Conservation (phyloP, 2,113 vertebrate genomes). For the Hippopotamus amphibius region DNA sequence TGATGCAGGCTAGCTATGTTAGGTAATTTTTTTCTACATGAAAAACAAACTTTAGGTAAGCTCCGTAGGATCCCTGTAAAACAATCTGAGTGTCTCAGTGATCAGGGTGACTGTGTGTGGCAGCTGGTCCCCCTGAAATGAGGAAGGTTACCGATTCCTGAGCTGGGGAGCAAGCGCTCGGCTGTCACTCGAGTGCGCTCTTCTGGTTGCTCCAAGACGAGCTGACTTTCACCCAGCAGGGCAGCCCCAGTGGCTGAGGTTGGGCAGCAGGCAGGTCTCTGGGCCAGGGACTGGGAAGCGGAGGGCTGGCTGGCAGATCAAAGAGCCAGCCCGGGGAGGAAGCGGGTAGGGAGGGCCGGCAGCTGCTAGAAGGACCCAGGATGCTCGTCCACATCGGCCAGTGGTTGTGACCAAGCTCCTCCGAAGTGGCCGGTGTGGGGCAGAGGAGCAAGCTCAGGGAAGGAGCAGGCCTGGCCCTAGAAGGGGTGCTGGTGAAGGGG, state of each 20-base stretch:
- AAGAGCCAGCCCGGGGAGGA: conserved; percentile 35
- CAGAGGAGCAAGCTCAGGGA: not conserved
- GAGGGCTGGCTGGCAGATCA: not conserved
- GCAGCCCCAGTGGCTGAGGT: not conserved
- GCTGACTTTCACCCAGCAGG: conserved; percentile 42
- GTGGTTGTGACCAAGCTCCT: conserved; percentile 13
- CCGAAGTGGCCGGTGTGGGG: not conserved
- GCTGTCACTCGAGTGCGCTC: conserved; percentile 35
- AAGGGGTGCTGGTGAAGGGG: not conserved
- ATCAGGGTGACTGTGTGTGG: not conserved
- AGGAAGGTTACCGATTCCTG: conserved; percentile 66
- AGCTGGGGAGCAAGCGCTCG: conserved; percentile 33
- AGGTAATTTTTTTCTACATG: conserved; percentile 78
- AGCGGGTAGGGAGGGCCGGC: not conserved
- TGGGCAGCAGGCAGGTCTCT: not conserved
- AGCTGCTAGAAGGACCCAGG: conserved; percentile 26
- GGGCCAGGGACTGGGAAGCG: not conserved
- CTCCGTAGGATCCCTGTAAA: conserved; percentile 67
- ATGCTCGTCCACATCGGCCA: not conserved
- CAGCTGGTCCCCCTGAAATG: conserved; percentile 49
- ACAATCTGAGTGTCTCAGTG: conserved; percentile 55
- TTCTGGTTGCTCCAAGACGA: conserved; percentile 28
- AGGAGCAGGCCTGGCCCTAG: conserved; percentile 28
- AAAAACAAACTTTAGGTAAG: conserved; percentile 76
- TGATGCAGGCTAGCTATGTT: conserved; percentile 78